Evolutionary conservation across 2,888 invertebrate genomes (phyloP).

Genomic region (Beris morrisii): DNA sequence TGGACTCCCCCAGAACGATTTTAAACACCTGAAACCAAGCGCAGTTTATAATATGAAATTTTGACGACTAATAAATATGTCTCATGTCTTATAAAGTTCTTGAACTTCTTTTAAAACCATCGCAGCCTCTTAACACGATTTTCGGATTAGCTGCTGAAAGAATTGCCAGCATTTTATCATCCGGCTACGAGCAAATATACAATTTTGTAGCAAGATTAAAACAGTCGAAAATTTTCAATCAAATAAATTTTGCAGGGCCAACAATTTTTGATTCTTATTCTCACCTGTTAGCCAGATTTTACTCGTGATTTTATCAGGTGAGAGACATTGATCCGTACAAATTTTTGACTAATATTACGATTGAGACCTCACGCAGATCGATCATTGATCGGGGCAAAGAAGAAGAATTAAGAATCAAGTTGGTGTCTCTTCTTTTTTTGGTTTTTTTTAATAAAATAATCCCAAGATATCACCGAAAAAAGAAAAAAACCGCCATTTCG

Average conservation of each 20-base stretch:
- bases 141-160: conserved; percentile 14
- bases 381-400: conserved; percentile 6
- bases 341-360: neutral
- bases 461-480: neutral
- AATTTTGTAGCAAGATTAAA: too few relatives aligned
- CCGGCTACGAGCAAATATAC: neutral
- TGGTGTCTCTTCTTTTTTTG: neutral
- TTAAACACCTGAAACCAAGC: too few relatives aligned
- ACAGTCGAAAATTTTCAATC: too few relatives aligned
- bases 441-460: neutral
- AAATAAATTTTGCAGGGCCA: too few relatives aligned
- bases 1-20: too few relatives aligned
- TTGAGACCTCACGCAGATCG: conserved; percentile 1
- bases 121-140: conserved; percentile 16
- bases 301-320: too few relatives aligned
- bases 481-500: neutral
- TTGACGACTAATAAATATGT: too few relatives aligned
- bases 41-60: too few relatives aligned
- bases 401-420: neutral
- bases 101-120: neutral
- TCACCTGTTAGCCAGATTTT: too few relatives aligned
- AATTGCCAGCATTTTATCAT: too few relatives aligned
- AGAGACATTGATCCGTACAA: neutral
- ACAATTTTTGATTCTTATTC: too few relatives aligned
- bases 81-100: neutral